Evolutionary conservation across 1,140 invertebrate genomes (phyloP), one percentile per base, ranked within the genome.

Genomic region (Muscidifurax raptorellus): DNA sequence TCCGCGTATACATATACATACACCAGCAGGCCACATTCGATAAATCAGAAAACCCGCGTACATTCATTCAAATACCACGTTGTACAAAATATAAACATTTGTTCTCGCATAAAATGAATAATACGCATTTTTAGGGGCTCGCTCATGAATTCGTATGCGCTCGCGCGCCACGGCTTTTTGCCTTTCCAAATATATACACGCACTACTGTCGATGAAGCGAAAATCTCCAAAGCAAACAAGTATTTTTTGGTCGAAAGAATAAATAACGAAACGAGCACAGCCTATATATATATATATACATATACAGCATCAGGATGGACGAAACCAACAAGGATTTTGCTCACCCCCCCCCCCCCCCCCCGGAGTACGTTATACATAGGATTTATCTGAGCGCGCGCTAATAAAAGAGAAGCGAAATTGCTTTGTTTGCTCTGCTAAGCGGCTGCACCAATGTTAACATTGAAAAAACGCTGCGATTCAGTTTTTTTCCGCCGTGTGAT

Each of bases 171-270:
- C 28, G 9, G 40, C n/a, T 67, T 76, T 82, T 82, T 76, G n/a
- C 72, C 30, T 75, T 32, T 10, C 4, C 6, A 75, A 76, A 75
- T 40, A 76, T 25, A 66, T 40, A 76, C 74, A 7, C 59, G 22
- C 36, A n/a, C 18, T 47, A 59, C 47, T 76, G 59, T 15, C 59
- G 36, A 76, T 66, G 32, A 82, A 82, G 59, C 72, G 25, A 66
- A 75, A 82, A 76, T 82, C 75, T 71, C 75, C 28, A 83, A 83
- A 78, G 27, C 47, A 83, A 83, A 83, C 66, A 77, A 12, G 32
- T 69, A 13, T 25, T 74, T 74, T 74, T 80, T 15, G 32, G 4
- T 12, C 72, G 78, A 86, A 85, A 87, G 86, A 78, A 78, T 78
- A 78, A 78, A 78, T 28, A 78, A 78, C 47, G 27, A 78, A 78